Percentiles rank a stretch among this genome's conserved stretches.
phyloP scores from a whole-genome alignment of 1,140 invertebrate genomes.

The Trachymyrmex cornetzi region DNA sequence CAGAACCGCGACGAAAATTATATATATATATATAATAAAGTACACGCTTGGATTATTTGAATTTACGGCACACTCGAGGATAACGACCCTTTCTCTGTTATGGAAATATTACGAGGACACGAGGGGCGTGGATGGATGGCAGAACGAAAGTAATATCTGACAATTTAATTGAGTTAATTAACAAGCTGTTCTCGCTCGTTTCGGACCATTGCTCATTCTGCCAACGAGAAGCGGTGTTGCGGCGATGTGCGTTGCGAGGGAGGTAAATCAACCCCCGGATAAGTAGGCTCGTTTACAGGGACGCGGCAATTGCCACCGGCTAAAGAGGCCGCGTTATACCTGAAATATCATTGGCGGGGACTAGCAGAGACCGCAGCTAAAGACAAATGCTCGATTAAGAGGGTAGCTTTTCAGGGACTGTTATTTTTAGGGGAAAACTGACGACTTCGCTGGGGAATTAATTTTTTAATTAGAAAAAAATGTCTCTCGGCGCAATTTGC shows the following conservation, averaged over 20 bases:
- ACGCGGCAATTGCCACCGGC: slow-evolving; percentile 55
- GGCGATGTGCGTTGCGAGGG: slow-evolving; percentile 31
- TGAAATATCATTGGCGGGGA: slow-evolving; percentile 27
- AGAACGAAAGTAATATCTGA: slow-evolving; percentile 55
- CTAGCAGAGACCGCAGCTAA: not conserved
- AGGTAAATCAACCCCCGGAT: slow-evolving; percentile 56
- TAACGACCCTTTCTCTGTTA: slow-evolving; percentile 17
- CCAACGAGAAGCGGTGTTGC: slow-evolving; percentile 43
- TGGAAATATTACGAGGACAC: slow-evolving; percentile 37
- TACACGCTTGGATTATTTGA: slow-evolving; percentile 35
- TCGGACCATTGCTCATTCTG: slow-evolving; percentile 56
- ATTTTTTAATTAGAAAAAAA: not conserved
- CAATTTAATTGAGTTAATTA: slow-evolving; percentile 64
- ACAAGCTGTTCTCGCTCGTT: slow-evolving; percentile 56
- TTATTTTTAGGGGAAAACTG: slow-evolving; percentile 32
- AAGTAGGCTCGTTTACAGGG: slow-evolving; percentile 55
- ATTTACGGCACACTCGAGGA: slow-evolving; percentile 49
- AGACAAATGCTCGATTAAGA: slow-evolving; percentile 46
- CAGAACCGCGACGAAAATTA: slow-evolving; percentile 31
- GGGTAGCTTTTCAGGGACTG: not conserved
- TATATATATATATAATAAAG: slow-evolving; percentile 26
- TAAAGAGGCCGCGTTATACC: slow-evolving; percentile 50
- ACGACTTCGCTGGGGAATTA: not conserved
- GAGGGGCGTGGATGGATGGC: slow-evolving; percentile 20
- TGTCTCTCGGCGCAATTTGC: not conserved